phyloP scores from a whole-genome alignment of 1,140 invertebrate genomes.

The Hyles vespertilio region DNA sequence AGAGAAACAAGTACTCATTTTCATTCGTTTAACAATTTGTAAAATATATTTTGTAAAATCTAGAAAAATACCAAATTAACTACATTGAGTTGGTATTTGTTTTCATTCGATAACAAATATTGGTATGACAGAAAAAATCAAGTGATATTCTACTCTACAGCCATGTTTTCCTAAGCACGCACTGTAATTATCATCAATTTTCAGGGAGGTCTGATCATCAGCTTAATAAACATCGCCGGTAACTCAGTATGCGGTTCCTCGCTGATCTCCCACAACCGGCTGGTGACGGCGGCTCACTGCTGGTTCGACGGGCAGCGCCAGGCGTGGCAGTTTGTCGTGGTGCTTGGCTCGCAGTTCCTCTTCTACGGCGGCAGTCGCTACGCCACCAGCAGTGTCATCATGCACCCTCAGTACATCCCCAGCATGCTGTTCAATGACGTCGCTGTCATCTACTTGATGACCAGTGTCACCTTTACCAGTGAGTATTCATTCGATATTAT shows the following conservation, averaged over 20 bases:
- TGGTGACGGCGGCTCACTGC: conserved; percentile 45
- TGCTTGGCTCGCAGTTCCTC: conserved; percentile 34
- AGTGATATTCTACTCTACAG: too few species aligned
- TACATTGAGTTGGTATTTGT: too few species aligned
- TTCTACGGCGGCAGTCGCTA: conserved; percentile 36
- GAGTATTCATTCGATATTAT: conserved; percentile 10
- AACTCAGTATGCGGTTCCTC: conserved; percentile 36
- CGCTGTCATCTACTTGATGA: conserved; percentile 57
- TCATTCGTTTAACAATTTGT: too few species aligned
- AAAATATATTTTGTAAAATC: too few species aligned
- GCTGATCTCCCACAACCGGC: conserved; percentile 23
- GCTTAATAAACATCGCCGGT: conserved; percentile 17
- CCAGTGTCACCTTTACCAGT: conserved; percentile 38
- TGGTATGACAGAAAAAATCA: too few species aligned
- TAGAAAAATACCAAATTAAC: too few species aligned
- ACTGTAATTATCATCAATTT: neutral
- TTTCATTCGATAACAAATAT: too few species aligned
- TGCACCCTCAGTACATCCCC: conserved; percentile 35
- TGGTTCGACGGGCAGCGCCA: conserved; percentile 27
- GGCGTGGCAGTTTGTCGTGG: conserved; percentile 29
- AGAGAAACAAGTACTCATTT: too few species aligned
- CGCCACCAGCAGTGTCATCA: conserved; percentile 22
- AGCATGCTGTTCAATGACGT: conserved; percentile 51
- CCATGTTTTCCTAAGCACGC: too few species aligned
- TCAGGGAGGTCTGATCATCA: conserved; percentile 41